These are phyloP conservation scores for Mesodorylaimus sp. DNA, from an alignment of 2,888 invertebrate species.

Conservation along the genomic window DNA sequence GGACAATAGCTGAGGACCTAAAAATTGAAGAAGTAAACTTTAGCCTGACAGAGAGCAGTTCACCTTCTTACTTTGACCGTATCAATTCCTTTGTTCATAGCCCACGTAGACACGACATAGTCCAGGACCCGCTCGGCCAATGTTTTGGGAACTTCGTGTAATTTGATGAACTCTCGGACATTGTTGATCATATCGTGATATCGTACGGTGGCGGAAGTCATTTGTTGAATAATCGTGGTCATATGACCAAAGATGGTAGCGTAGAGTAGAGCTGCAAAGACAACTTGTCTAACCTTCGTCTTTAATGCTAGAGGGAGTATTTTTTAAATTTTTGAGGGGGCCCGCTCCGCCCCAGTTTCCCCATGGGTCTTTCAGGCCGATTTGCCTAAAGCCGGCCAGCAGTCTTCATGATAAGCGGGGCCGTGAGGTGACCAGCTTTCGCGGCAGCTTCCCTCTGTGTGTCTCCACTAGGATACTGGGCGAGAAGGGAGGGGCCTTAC, in stretches of 20 bases:
- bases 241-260: slow-evolving; percentile 99
- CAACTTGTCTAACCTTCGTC: too few species aligned
- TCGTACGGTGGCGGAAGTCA: slow-evolving; percentile 89
- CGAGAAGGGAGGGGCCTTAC: too few species aligned
- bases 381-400: too few species aligned
- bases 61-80: slow-evolving; percentile 63
- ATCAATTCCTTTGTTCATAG: slow-evolving; percentile 97
- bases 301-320: too few species aligned
- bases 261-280: slow-evolving; percentile 64
- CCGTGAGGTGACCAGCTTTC: too few species aligned
- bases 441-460: too few species aligned
- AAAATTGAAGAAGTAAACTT: slow-evolving; percentile 10
- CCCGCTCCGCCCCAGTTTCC: too few species aligned
- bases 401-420: too few species aligned
- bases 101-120: slow-evolving; percentile 99
- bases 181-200: slow-evolving; percentile 99
- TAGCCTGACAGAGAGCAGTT: too few species aligned
- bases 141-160: slow-evolving; percentile 93
- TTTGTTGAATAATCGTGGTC: slow-evolving; percentile 92
- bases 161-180: slow-evolving; percentile 97
- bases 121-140: slow-evolving; percentile 98
- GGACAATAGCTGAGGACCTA: slow-evolving; percentile 99
- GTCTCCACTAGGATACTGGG: too few species aligned
- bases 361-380: too few species aligned
- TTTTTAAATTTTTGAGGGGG: too few species aligned